Evolutionary conservation across 2,888 invertebrate genomes (phyloP).

Genomic region (Fabriciana adippe): DNA sequence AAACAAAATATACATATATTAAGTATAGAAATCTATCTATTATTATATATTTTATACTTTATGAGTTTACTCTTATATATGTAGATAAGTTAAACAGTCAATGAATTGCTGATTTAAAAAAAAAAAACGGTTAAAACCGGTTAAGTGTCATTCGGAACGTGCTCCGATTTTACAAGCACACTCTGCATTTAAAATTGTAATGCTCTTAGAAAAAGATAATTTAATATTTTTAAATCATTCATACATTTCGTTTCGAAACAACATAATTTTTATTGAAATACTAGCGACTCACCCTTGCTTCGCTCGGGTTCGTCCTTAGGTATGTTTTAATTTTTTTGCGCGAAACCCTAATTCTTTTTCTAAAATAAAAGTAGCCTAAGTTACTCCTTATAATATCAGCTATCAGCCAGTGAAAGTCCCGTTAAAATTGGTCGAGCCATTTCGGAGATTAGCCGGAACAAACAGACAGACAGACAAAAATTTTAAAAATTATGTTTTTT

Average conservation of each 20-base stretch:
- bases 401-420: too few relatives aligned
- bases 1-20: too few relatives aligned
- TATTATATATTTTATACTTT: not conserved
- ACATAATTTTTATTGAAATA: not conserved
- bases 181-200: conserved; percentile 16
- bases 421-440: too few relatives aligned
- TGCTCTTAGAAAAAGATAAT: conserved; percentile 3
- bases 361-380: too few relatives aligned
- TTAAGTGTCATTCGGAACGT: conserved; percentile 34
- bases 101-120: conserved; percentile 38
- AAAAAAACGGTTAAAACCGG: conserved; percentile 40
- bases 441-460: too few relatives aligned
- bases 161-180: conserved; percentile 28
- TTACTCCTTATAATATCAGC: too few relatives aligned
- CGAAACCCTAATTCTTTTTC: too few relatives aligned
- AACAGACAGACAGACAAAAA: too few relatives aligned
- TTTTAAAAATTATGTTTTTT: too few relatives aligned
- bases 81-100: conserved; percentile 30
- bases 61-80: conserved; percentile 13
- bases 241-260: not conserved
- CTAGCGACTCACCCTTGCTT: too few relatives aligned
- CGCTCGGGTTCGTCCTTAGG: too few relatives aligned
- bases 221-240: not conserved
- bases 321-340: too few relatives aligned
- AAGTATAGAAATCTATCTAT: not conserved